phyloP scores from a whole-genome alignment of 2,888 invertebrate species.

The Ametastegia equiseti region DNA sequence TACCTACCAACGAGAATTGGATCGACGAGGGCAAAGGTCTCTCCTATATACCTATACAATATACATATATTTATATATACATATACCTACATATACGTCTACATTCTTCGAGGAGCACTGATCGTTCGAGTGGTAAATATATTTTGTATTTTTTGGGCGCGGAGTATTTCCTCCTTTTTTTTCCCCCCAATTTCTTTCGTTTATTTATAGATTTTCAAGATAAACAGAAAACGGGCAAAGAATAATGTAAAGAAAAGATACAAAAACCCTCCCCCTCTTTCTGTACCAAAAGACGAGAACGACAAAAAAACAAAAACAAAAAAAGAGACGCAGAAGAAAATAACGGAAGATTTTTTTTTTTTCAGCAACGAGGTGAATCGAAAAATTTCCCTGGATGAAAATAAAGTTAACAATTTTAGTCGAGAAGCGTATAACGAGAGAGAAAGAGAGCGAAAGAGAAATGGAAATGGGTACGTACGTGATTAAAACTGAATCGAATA shows the following conservation, averaged over 20 bases:
- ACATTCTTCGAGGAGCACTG: background rate
- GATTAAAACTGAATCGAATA: background rate
- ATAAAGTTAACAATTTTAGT: background rate
- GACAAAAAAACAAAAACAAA: too few relatives aligned
- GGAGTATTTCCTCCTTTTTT: background rate
- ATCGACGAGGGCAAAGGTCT: constrained; percentile 19
- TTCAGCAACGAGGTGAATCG: background rate
- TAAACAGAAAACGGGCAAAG: background rate
- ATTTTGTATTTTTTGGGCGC: background rate
- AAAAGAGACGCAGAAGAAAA: background rate
- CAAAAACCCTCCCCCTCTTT: background rate
- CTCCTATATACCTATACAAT: too few relatives aligned
- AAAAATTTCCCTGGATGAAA: background rate
- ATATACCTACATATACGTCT: background rate
- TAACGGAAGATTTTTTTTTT: background rate
- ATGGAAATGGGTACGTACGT: too few relatives aligned
- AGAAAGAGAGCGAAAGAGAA: too few relatives aligned
- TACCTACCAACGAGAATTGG: constrained; percentile 21
- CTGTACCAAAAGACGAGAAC: too few relatives aligned
- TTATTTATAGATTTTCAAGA: background rate
- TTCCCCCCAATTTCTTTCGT: background rate
- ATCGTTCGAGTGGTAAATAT: constrained; percentile 14
- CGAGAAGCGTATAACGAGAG: background rate
- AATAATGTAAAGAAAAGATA: background rate
- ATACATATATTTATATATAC: too few relatives aligned